These are phyloP conservation scores for Biston stratarius DNA, from an alignment of 2,888 invertebrate species.

Conservation along the genomic window DNA sequence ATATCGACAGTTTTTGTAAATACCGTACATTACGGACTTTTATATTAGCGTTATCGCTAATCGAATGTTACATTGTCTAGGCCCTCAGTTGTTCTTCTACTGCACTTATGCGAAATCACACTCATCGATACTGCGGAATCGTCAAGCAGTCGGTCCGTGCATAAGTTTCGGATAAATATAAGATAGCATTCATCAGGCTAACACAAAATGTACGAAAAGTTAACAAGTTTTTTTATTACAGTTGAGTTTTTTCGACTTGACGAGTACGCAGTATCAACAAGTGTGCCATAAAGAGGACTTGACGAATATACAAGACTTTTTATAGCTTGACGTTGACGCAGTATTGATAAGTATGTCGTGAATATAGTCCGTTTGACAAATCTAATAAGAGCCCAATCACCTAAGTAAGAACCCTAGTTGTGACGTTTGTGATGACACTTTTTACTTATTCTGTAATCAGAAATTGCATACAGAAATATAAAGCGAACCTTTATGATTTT, in stretches of 20 bases:
- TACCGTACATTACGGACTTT: too few relatives aligned
- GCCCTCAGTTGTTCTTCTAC: neutral
- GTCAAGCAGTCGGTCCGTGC: neutral
- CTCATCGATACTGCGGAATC: neutral
- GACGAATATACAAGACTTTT: neutral
- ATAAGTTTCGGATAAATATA: too few relatives aligned
- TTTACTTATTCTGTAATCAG: too few relatives aligned
- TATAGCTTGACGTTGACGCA: neutral
- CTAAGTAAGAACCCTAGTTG: too few relatives aligned
- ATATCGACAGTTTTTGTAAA: too few relatives aligned
- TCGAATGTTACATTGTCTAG: neutral
- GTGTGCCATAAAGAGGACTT: neutral
- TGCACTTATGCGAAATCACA: neutral
- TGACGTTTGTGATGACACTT: too few relatives aligned
- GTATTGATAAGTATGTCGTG: conserved; percentile 1
- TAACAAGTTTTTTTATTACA: neutral
- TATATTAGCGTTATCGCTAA: too few relatives aligned
- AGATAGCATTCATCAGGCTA: neutral
- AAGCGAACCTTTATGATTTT: too few relatives aligned
- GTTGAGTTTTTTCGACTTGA: neutral
- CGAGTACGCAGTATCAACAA: neutral
- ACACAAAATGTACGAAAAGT: neutral
- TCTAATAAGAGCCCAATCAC: too few relatives aligned
- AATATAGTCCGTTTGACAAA: neutral
- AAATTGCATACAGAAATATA: too few relatives aligned